Conservation (phyloP, 2,888 invertebrate species). For the Rambutsinella grinnellia region DNA sequence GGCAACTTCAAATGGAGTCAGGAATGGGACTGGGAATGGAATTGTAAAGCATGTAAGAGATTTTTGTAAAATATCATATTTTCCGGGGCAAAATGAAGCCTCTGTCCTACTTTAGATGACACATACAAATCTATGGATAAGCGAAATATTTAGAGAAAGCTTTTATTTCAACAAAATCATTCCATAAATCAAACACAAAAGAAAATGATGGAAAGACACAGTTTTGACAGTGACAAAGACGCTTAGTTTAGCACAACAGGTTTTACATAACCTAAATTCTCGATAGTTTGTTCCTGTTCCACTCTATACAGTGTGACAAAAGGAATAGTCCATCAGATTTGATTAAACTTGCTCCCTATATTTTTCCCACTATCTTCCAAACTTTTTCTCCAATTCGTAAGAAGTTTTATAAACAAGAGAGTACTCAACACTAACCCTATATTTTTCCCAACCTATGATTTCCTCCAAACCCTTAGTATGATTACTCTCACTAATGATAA, state of each 20-base stretch:
- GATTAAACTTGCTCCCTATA: slow-evolving; percentile 26
- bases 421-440: neutral
- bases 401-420: slow-evolving; percentile 15
- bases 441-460: neutral
- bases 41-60: slow-evolving; percentile 24
- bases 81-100: too few species aligned
- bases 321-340: slow-evolving; percentile 28
- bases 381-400: too few species aligned
- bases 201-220: too few species aligned
- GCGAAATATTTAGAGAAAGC: neutral
- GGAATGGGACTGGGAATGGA: too few species aligned
- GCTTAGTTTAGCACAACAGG: slow-evolving; percentile 38
- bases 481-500: slow-evolving; percentile 11
- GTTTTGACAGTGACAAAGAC: too few species aligned
- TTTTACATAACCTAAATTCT: neutral
- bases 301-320: neutral
- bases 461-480: neutral
- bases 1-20: slow-evolving; percentile 25
- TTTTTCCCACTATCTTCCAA: too few species aligned
- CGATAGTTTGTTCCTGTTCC: neutral
- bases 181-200: too few species aligned
- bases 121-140: too few species aligned
- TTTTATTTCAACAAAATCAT: neutral
- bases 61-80: neutral
- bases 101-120: too few species aligned